Evolutionary conservation across 1,140 invertebrate species (phyloP).

Genomic region (Babylonia areolata): DNA sequence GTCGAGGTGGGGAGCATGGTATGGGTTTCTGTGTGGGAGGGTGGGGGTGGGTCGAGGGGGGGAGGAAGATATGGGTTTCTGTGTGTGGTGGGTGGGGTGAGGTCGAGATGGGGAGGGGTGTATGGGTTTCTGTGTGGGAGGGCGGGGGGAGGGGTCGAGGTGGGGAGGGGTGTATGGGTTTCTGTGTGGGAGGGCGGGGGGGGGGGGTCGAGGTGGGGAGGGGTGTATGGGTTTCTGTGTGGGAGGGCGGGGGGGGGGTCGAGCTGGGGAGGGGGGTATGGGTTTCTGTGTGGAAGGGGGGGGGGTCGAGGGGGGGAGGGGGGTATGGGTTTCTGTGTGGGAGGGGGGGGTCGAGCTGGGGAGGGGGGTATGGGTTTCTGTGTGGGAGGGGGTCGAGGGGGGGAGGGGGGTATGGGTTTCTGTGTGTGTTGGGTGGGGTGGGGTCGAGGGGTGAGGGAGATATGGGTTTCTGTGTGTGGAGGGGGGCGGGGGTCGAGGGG

Average conservation of each 20-base stretch:
- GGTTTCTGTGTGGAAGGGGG: too few relatives aligned
- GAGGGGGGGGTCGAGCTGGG: conserved; percentile 47
- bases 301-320: too few relatives aligned
- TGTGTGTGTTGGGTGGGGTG: too few relatives aligned
- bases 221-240: background rate
- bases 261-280: too few relatives aligned
- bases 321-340: too few relatives aligned
- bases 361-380: too few relatives aligned
- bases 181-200: conserved; percentile 25
- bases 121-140: too few relatives aligned
- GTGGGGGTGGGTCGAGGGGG: conserved; percentile 37
- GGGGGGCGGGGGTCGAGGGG: conserved; percentile 38
- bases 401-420: background rate
- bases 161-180: too few relatives aligned
- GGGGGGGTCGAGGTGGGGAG: conserved; percentile 30
- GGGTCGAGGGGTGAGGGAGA: conserved; percentile 39
- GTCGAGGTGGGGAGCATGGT: conserved; percentile 35
- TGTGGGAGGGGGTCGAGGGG: conserved; percentile 34
- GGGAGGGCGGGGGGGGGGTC: background rate
- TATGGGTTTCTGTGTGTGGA: too few relatives aligned
- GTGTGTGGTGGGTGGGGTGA: background rate
- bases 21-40: background rate
- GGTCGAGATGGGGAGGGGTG: too few relatives aligned
- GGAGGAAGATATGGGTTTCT: background rate
- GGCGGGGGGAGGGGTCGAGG: too few relatives aligned